These are phyloP conservation scores for Calonectris borealis DNA, from an alignment of 2,113 vertebrate genomes.

Conservation along the genomic window DNA sequence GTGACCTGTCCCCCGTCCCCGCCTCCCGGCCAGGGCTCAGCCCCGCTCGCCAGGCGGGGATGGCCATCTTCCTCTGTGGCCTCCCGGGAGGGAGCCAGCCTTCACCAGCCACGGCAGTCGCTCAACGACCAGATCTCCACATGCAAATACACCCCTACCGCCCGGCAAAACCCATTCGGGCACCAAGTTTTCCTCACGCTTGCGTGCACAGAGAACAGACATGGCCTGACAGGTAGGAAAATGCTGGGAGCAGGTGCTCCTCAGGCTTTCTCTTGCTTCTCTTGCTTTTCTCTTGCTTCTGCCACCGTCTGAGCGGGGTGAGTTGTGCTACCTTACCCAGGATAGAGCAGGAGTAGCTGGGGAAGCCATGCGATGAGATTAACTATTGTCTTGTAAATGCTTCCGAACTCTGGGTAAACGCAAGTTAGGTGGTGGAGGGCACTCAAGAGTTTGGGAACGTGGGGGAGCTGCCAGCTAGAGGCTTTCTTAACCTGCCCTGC, in stretches of 20 bases:
- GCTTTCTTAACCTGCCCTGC: neutral
- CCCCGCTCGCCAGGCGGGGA: fast-evolving
- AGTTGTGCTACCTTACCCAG: neutral
- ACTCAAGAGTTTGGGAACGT: neutral
- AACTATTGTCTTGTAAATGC: neutral
- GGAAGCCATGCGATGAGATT: neutral
- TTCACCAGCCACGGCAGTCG: neutral
- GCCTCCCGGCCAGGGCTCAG: neutral
- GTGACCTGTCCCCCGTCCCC: neutral
- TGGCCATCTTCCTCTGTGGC: neutral
- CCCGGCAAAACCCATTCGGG: neutral
- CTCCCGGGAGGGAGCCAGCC: neutral
- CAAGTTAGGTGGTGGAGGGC: neutral
- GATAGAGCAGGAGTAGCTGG: neutral
- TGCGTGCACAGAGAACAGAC: neutral
- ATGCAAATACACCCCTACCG: neutral
- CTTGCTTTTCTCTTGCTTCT: neutral
- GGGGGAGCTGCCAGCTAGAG: neutral
- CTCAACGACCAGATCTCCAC: neutral
- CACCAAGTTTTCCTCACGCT: neutral
- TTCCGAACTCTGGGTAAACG: neutral
- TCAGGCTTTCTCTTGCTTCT: neutral
- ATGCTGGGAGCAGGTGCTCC: neutral
- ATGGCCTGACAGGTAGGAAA: neutral
- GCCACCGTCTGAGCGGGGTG: neutral